Base-by-base conservation (phyloP, 1,140 invertebrate genomes). In the Saccostrea cuccullata region DNA sequence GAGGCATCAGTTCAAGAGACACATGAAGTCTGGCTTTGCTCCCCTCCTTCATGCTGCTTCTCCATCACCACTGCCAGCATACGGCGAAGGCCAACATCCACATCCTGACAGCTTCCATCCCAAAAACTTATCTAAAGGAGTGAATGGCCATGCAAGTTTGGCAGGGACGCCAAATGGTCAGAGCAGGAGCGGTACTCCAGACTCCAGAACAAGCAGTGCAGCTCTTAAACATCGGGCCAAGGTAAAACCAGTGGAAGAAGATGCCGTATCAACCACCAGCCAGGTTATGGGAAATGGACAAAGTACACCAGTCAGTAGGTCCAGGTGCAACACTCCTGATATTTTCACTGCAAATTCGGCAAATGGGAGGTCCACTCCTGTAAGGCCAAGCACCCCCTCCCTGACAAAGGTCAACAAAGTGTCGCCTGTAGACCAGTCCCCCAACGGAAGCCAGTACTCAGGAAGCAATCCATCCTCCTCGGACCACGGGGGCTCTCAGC, bases 1-100 rank as follows among this genome's bases (percentile, higher is more conserved):
- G 26, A 77, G 70, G 30, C n/a, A 73, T 26, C 26, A 73, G n/a
- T 73, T 73, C 70, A 73, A 73, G 6, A 73, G 70, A 77, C 23
- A 30, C 70, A 77, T 26, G 23, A 77, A 77, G 26, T 77, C 70
- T 12, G 26, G 30, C 70, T 77, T 77, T 17, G 30, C 30, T 17
- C 70, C 70, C 8, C 70, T 77, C 12, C 26, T 77, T 11, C 26
- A 36, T 36, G 23, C 67, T 30, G 23, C 70, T 9, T 9, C 11
- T 17, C 15, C 70, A 15, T 26, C 26, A 15, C 26, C 30, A 12
- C 30, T 26, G 5, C 30, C 12, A 8, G 8, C 23, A 15, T 26
- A 30, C 70, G 8, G 12, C 5, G 2, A 26, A 30, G 15, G 30
- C 1, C 9, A 77, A 15, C 70, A 77, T 30, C 70, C 70, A 4